Evolutionary conservation across 1,140 invertebrate species (phyloP).

Genomic region (Aphelenchoides fujianensis): DNA sequence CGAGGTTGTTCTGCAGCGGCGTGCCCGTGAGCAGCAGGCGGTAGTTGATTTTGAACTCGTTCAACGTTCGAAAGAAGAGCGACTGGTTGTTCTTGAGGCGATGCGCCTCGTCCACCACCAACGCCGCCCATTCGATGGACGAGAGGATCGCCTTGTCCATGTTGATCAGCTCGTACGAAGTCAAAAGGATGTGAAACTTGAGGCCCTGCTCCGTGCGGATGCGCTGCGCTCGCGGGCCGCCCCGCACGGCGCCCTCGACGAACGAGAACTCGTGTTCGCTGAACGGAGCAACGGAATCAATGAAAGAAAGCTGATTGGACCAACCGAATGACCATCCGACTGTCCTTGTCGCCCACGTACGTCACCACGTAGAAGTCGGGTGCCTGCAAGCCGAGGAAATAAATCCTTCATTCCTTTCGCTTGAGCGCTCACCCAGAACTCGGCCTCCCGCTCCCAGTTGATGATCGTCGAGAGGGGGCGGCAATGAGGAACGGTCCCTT

Average conservation of each 20-base stretch:
- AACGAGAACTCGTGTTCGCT: conserved; percentile 93
- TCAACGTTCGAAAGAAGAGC: conserved; percentile 93
- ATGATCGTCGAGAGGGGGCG: conserved; percentile 97
- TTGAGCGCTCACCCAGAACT: conserved; percentile 78
- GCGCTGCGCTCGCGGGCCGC: conserved; percentile 43
- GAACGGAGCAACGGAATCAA: conserved; percentile 19
- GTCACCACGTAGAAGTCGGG: conserved; percentile 99
- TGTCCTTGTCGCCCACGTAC: conserved; percentile 97
- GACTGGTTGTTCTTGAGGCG: conserved; percentile 98
- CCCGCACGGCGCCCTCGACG: conserved; percentile 80
- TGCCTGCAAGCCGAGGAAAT: conserved; percentile 67
- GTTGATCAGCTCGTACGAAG: conserved; percentile 94
- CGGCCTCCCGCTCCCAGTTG: conserved; percentile 99
- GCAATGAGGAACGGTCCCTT: conserved; percentile 91
- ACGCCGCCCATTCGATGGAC: conserved; percentile 94
- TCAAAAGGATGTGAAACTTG: conserved; percentile 97
- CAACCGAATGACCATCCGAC: conserved; percentile 75
- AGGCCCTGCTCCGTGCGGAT: conserved; percentile 75
- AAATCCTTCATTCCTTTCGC: too few species aligned
- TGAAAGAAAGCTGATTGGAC: conserved; percentile 65
- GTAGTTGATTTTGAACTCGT: conserved; percentile 85
- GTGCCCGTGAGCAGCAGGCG: conserved; percentile 96
- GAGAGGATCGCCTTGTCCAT: conserved; percentile 93
- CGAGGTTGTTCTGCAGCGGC: conserved; percentile 96
- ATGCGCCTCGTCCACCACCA: conserved; percentile 99